Conservation (phyloP, 2,113 vertebrate species). For the Hippocampus abdominalis region DNA sequence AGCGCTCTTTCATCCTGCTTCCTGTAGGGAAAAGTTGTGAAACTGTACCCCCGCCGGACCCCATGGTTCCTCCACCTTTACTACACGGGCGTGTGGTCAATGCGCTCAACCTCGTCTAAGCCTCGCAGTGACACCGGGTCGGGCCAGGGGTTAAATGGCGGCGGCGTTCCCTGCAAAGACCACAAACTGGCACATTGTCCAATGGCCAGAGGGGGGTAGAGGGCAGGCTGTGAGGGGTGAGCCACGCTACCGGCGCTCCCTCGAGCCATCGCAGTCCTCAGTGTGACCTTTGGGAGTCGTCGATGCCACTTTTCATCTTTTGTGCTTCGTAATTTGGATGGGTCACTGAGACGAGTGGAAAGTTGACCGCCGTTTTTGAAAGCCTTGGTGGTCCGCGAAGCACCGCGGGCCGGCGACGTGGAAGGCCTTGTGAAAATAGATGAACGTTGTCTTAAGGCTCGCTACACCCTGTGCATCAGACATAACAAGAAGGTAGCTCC, state of each 20-base stretch:
- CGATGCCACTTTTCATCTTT: conserved; percentile 58
- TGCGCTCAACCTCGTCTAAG: conserved; percentile 42
- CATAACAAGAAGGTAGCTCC: conserved; percentile 57
- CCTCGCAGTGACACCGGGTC: conserved; percentile 54
- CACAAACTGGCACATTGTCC: conserved; percentile 65
- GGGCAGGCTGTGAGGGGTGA: conserved; percentile 54
- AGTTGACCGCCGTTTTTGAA: conserved; percentile 43
- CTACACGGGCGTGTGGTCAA: conserved; percentile 39
- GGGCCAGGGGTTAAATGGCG: conserved; percentile 63
- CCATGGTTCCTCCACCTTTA: conserved; percentile 27
- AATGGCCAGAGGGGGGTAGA: conserved; percentile 42
- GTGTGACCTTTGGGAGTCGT: conserved; percentile 40
- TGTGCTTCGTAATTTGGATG: conserved; percentile 49
- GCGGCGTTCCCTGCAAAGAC: conserved; percentile 45
- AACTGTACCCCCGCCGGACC: conserved; percentile 23
- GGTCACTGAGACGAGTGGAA: conserved; percentile 60
- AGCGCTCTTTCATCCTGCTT: not conserved
- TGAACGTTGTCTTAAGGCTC: conserved; percentile 46
- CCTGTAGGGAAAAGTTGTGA: conserved; percentile 22
- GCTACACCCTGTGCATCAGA: conserved; percentile 48
- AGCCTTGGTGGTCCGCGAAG: conserved; percentile 54
- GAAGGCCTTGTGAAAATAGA: conserved; percentile 59
- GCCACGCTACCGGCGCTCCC: conserved; percentile 31
- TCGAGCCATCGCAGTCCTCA: conserved; percentile 56
- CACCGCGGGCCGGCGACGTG: conserved; percentile 47